Evolutionary conservation across 2,113 vertebrate genomes (phyloP), one percentile per base, ranked within the genome.

Genomic region (Chaetorhynchus papuensis): DNA sequence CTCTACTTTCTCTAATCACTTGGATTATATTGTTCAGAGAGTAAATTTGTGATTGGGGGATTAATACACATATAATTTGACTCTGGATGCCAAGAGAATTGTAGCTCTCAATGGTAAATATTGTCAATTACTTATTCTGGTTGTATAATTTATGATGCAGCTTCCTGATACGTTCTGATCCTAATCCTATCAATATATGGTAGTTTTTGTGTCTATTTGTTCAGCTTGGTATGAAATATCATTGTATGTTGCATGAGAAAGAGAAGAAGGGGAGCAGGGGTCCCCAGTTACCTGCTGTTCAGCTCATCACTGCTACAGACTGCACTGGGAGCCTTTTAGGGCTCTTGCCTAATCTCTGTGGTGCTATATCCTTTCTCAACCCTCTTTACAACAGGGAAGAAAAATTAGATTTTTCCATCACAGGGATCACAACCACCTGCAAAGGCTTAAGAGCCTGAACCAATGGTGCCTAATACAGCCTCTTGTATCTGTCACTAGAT

Each of bases 61-160:
- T 96, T 96, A 89, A 93, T 95, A 84, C 78, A 89, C 81, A 53
- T 95, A 74, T 95, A 96, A 97, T 97, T 96, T 97, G 61, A 94
- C 87, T 96, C 89, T 95, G 64, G 76, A 83, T 95, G 93, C 97
- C 96, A 97, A 87, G 66, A 82, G 91, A 97, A 91, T 94, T 92
- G 94, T 86, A 94, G 56, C 53, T 90, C 66, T 72, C 57, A 71
- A 83, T 80, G 66, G 72, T 90, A 95, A 97, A 97, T 93, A 95
- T 94, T 94, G 59, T 74, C 77, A 90, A 35, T 95, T 95, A 94
- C 83, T 89, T 82, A 60, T 71, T 91, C 61, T 72, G 61, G n/a
- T 89, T 82, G 20, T 78, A 72, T 89, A 94, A 91, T 74, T 92
- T 87, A 77, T 6, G 42, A 3, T 91, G 56, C 65, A 63, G 30